Evolutionary conservation across 2,888 invertebrate genomes (phyloP).

Genomic region (Eilema griseolum): DNA sequence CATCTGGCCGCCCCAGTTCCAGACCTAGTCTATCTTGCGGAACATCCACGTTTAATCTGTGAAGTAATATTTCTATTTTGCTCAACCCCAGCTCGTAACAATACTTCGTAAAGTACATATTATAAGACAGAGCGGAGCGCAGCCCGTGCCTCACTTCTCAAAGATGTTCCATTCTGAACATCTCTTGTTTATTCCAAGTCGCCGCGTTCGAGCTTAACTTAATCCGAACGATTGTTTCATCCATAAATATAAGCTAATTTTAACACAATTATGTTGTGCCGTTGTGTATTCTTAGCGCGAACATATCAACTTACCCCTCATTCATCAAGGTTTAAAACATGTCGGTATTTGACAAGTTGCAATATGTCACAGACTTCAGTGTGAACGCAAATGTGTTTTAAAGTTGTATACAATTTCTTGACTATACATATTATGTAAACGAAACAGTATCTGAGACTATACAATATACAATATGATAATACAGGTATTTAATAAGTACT

Average conservation of each 20-base stretch:
- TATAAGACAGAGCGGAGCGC: not conserved
- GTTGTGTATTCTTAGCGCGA: not conserved
- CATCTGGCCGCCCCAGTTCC: not conserved
- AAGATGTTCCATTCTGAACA: not conserved
- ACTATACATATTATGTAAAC: too few relatives aligned
- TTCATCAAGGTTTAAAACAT: too few relatives aligned
- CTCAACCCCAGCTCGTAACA: not conserved
- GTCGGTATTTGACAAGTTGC: too few relatives aligned
- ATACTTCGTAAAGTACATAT: not conserved
- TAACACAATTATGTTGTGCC: not conserved
- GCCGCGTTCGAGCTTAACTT: conserved; percentile 13
- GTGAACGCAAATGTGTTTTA: too few relatives aligned
- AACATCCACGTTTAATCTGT: not conserved
- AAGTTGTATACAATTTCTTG: too few relatives aligned
- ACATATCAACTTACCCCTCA: not conserved
- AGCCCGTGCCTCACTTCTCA: not conserved
- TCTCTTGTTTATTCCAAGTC: conserved; percentile 6
- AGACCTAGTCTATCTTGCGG: not conserved
- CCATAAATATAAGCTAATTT: conserved; percentile 2
- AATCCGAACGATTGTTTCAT: conserved; percentile 22
- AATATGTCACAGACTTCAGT: too few relatives aligned
- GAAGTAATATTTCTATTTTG: not conserved
- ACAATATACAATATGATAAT: too few relatives aligned
- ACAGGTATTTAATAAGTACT: too few relatives aligned
- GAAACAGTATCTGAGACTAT: too few relatives aligned